These are phyloP conservation scores for Holocentrus rufus DNA, from an alignment of 2,797 vertebrate genomes.

Conservation along the genomic window DNA sequence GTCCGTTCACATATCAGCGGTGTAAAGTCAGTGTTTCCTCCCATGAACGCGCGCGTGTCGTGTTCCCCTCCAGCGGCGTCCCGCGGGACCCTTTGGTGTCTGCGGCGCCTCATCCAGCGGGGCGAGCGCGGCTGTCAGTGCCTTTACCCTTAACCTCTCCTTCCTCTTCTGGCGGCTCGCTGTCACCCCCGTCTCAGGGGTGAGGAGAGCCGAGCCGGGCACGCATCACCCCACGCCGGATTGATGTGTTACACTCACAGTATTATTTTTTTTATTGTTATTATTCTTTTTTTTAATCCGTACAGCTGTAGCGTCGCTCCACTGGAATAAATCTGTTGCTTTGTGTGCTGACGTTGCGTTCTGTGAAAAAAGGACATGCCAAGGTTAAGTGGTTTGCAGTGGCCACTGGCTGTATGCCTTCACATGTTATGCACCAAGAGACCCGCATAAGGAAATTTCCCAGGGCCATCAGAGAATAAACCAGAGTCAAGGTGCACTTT, in stretches of 20 bases:
- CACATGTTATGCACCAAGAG: constrained; percentile 27
- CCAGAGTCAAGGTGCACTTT: not conserved
- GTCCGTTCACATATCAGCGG: not conserved
- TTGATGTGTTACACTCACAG: constrained; percentile 1
- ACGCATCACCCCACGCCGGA: not conserved
- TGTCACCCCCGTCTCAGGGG: constrained; percentile 12
- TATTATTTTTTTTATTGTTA: not conserved
- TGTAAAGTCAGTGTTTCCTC: constrained; percentile 7
- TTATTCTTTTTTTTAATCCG: not conserved
- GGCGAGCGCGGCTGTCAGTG: constrained; percentile 23
- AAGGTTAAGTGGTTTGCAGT: constrained; percentile 58
- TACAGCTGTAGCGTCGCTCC: constrained; percentile 22
- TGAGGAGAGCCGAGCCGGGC: constrained; percentile 16
- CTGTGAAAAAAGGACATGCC: constrained; percentile 35
- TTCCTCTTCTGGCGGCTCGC: constrained; percentile 4
- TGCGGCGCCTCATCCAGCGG: constrained; percentile 29
- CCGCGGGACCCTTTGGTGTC: constrained; percentile 28
- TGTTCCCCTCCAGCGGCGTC: constrained; percentile 18
- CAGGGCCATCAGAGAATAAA: not conserved
- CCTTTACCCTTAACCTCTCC: constrained; percentile 27
- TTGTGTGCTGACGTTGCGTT: constrained; percentile 59
- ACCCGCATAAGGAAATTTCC: constrained; percentile 12
- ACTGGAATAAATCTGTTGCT: constrained; percentile 34
- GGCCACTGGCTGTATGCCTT: constrained; percentile 42
- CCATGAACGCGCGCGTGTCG: constrained; percentile 7